phyloP scores from a whole-genome alignment of 2,113 vertebrate genomes.

The Pseudorhombus dupliciocellatus region DNA sequence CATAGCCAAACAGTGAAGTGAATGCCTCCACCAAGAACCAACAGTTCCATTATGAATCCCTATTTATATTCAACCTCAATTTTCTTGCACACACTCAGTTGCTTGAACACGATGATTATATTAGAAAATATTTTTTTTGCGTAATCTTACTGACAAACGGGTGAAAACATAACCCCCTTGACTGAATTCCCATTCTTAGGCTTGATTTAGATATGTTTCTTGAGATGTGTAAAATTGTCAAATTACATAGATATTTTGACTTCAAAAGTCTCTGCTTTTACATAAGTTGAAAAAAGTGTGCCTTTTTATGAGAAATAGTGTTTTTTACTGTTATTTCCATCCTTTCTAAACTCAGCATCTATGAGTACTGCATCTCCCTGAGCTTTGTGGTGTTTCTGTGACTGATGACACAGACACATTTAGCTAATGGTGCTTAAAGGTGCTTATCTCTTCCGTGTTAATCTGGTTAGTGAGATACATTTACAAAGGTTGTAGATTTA shows the following conservation, averaged over 20 bases:
- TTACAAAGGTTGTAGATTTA: conserved; percentile 60
- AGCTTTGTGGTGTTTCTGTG: conserved; percentile 16
- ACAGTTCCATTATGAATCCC: not conserved
- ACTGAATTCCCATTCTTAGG: too few species aligned
- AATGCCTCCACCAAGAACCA: not conserved
- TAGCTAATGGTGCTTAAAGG: conserved; percentile 62
- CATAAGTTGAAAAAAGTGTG: too few species aligned
- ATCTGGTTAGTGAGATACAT: conserved; percentile 63
- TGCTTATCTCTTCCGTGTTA: conserved; percentile 62
- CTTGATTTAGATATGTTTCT: not conserved
- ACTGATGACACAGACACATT: conserved; percentile 51
- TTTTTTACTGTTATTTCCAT: not conserved
- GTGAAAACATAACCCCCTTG: too few species aligned
- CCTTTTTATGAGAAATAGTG: not conserved
- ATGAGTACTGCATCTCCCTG: not conserved
- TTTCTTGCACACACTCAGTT: too few species aligned
- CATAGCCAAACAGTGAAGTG: too few species aligned
- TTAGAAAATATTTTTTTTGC: too few species aligned
- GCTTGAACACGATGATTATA: too few species aligned
- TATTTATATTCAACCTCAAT: too few species aligned
- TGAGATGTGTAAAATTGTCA: too few species aligned
- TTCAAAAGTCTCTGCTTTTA: too few species aligned
- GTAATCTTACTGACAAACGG: too few species aligned
- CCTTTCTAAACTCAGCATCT: not conserved
- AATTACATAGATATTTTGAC: too few species aligned